Evolutionary conservation across 1,140 invertebrate genomes (phyloP).

Genomic region (Nasonia vitripennis): DNA sequence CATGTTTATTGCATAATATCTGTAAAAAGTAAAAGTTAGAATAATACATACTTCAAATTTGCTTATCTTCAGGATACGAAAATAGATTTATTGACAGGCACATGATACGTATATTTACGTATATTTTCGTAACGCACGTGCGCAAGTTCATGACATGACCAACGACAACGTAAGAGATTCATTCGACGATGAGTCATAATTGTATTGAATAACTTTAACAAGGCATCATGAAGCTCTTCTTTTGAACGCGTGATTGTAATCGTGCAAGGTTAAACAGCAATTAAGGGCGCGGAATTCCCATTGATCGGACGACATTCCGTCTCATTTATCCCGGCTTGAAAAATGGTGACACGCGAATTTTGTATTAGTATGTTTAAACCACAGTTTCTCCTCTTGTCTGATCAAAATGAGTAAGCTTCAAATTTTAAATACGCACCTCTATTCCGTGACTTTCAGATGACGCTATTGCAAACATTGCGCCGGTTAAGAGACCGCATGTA

Average conservation of each 20-base stretch:
- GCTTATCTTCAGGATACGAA: not conserved
- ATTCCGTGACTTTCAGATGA: conserved; percentile 55
- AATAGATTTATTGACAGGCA: not conserved
- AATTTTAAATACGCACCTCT: conserved; percentile 57
- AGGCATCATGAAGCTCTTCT: conserved; percentile 36
- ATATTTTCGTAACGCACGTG: not conserved
- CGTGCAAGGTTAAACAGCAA: conserved; percentile 42
- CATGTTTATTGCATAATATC: conserved; percentile 74
- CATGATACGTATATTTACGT: not conserved
- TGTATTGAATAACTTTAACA: conserved; percentile 46
- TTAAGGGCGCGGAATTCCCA: conserved; percentile 41
- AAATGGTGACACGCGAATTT: not conserved
- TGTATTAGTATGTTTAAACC: not conserved
- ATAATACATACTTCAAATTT: not conserved
- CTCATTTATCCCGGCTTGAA: conserved; percentile 15
- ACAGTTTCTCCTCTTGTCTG: not conserved
- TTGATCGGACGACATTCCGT: conserved; percentile 30
- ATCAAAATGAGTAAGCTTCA: not conserved
- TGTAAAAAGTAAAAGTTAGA: conserved; percentile 64
- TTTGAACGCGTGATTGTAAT: conserved; percentile 40
- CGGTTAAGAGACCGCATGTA: conserved; percentile 67
- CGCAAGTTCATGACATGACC: conserved; percentile 20
- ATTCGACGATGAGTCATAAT: conserved; percentile 40
- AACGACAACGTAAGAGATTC: conserved; percentile 33
- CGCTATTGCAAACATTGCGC: conserved; percentile 65